Conservation (phyloP, 1,140 invertebrate species). For the Gonioctena quinquepunctata region DNA sequence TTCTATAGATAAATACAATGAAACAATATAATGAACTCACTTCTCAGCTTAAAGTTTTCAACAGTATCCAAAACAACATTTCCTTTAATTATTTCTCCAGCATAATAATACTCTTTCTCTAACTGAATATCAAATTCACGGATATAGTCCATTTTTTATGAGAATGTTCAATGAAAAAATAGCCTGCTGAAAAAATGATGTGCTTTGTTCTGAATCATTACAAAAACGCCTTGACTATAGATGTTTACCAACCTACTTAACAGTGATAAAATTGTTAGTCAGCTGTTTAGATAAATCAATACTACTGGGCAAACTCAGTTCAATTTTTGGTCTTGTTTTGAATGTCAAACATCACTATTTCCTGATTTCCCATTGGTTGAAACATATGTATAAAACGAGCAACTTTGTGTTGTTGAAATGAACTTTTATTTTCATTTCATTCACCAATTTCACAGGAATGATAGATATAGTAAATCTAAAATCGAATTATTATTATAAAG, state of each 20-base stretch:
- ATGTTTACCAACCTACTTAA: neutral
- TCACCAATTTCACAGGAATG: too few relatives aligned
- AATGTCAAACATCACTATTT: neutral
- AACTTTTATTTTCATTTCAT: too few relatives aligned
- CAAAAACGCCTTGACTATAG: neutral
- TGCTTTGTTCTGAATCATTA: neutral
- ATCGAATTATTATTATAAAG: too few relatives aligned
- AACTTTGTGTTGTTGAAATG: too few relatives aligned
- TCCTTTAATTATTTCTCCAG: slow-evolving; percentile 72
- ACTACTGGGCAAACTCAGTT: slow-evolving; percentile 23
- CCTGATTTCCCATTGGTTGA: too few relatives aligned
- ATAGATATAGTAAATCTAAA: too few relatives aligned
- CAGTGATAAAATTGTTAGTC: neutral
- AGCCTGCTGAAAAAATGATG: too few relatives aligned
- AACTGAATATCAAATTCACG: slow-evolving; percentile 77
- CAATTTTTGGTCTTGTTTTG: neutral
- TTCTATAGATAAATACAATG: neutral
- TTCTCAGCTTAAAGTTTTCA: slow-evolving; percentile 78
- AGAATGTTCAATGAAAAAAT: neutral
- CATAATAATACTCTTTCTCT: slow-evolving; percentile 78
- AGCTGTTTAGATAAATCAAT: slow-evolving; percentile 24
- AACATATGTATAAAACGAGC: too few relatives aligned
- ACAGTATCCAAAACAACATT: slow-evolving; percentile 73
- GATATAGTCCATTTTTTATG: slow-evolving; percentile 74
- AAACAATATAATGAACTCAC: slow-evolving; percentile 58